Percentiles rank a stretch among this genome's conserved stretches.
Evolutionary conservation across 2,888 invertebrate species (phyloP).

Genomic region (Acrocyrtus sp.): DNA sequence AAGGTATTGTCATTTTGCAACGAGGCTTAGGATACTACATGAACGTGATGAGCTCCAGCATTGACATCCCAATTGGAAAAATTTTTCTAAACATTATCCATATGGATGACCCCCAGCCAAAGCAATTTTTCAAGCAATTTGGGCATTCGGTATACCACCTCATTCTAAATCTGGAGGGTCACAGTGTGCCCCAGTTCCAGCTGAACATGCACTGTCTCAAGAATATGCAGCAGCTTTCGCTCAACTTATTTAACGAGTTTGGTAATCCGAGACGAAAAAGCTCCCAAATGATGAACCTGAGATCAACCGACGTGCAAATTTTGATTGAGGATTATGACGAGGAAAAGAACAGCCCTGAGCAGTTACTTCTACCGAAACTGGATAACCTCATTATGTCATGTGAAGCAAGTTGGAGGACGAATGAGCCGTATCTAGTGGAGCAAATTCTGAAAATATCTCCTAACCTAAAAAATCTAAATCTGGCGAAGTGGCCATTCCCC

Average conservation of each 20-base stretch:
- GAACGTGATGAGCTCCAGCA: conserved; percentile 40
- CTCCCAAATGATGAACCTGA: no score
- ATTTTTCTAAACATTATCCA: conserved; percentile 50
- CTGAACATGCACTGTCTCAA: conserved; percentile 15
- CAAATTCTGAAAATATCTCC: conserved; percentile 35
- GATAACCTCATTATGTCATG: conserved; percentile 47
- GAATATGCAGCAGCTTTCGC: conserved; percentile 46
- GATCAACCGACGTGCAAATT: conserved; percentile 26
- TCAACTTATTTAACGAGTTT: conserved; percentile 41
- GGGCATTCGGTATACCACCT: conserved; percentile 48
- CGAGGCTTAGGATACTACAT: conserved; percentile 50
- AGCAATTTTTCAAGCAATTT: conserved; percentile 34
- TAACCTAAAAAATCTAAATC: conserved; percentile 47
- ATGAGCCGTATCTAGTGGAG: conserved; percentile 37
- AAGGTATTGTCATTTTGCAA: conserved; percentile 51
- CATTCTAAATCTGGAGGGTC: conserved; percentile 47
- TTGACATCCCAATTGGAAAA: conserved; percentile 50
- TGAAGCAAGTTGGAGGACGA: conserved; percentile 43
- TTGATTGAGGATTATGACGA: conserved; percentile 46
- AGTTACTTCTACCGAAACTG: conserved; percentile 15
- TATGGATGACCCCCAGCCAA: conserved; percentile 28
- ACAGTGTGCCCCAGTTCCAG: conserved; percentile 34
- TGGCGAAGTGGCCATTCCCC: conserved; percentile 50
- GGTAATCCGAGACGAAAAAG: background rate
- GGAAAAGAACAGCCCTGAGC: conserved; percentile 3